phyloP scores from a whole-genome alignment of 2,797 vertebrate genomes.

The Xerus rutilus region DNA sequence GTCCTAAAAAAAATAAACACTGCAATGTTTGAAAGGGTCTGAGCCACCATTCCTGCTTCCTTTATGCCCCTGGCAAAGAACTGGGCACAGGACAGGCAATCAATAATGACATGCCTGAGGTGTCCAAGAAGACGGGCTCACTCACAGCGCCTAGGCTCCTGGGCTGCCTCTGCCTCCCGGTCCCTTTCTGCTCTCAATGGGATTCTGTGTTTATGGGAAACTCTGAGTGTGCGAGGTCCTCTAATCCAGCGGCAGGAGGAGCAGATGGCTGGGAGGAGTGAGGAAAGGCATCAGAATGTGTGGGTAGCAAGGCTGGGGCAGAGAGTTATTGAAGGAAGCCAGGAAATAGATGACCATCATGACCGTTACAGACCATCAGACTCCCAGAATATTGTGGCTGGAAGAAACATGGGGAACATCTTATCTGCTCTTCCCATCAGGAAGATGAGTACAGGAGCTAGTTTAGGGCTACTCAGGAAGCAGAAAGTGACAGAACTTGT shows the following conservation, averaged over 20 bases:
- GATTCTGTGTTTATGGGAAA: constrained; percentile 39
- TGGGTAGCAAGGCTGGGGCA: neutral
- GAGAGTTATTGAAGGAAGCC: neutral
- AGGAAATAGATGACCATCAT: neutral
- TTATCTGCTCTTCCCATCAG: neutral
- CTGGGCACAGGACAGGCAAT: neutral
- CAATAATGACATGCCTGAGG: fast-evolving
- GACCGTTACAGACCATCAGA: neutral
- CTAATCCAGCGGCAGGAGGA: neutral
- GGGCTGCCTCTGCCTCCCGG: fast-evolving
- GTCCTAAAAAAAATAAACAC: neutral
- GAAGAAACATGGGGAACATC: neutral
- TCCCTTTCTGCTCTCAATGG: neutral
- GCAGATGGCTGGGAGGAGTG: neutral
- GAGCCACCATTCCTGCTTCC: neutral
- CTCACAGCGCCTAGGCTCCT: neutral
- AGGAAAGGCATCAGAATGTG: neutral
- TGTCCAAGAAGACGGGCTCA: neutral
- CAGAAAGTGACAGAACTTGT: neutral
- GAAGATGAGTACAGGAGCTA: neutral
- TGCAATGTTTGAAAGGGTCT: neutral
- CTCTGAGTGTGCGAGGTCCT: neutral
- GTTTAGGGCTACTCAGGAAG: neutral
- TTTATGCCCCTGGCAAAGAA: neutral
- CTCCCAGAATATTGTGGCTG: neutral